Evolutionary conservation across 2,113 vertebrate species (phyloP).

Genomic region (Periophthalmodon schlosseri): DNA sequence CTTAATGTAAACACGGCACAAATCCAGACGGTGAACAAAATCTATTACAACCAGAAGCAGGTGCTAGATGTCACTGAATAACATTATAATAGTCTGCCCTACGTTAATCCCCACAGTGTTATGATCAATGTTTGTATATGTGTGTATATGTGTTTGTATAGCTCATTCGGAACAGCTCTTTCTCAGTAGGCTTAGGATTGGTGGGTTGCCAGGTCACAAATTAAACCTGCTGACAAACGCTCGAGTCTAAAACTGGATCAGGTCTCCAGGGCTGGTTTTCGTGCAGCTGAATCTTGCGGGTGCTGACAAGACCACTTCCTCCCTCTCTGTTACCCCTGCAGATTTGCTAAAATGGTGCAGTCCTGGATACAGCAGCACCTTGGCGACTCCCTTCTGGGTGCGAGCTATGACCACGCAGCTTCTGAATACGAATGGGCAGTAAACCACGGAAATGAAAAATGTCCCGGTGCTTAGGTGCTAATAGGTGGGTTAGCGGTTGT

Average conservation of each 20-base stretch:
- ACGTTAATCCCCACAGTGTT: conserved; percentile 4
- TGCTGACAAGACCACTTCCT: background rate
- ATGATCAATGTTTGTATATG: conserved; percentile 32
- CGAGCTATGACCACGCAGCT: conserved; percentile 34
- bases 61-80: conserved; percentile 30
- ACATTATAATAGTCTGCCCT: background rate
- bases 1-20: background rate
- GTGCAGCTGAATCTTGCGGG: conserved; percentile 26
- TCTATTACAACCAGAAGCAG: conserved; percentile 22
- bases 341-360: conserved; percentile 38
- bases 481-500: background rate
- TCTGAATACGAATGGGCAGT: conserved; percentile 20
- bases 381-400: conserved; percentile 1
- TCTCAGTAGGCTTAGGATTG: conserved; percentile 43
- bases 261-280: conserved; percentile 39
- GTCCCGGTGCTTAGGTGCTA: background rate
- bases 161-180: conserved; percentile 14
- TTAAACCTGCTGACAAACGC: conserved; percentile 52
- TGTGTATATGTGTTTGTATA: background rate
- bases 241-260: conserved; percentile 19
- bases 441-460: background rate
- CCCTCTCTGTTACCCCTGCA: conserved; percentile 22
- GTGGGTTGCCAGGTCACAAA: conserved; percentile 63
- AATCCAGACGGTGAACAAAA: background rate
- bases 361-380: conserved; percentile 22